Conservation (phyloP, 64 coral and sea anemone species). For the Exaiptasia diaphana region DNA sequence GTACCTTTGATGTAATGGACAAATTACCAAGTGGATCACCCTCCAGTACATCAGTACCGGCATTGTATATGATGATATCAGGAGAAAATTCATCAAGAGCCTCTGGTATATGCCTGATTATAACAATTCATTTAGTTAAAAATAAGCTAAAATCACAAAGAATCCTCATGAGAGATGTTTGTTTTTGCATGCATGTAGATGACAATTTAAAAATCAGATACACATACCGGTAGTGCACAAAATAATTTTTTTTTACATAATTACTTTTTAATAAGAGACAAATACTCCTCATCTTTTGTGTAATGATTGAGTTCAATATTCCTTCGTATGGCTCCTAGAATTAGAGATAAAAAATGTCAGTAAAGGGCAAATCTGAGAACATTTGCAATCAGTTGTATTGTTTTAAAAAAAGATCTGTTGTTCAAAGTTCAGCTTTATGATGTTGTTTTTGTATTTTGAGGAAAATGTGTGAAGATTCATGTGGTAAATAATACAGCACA, state of each 20-base stretch:
- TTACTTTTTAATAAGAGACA: conserved; percentile 76
- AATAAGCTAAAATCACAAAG: no score
- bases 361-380: background rate
- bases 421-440: no score
- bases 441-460: no score
- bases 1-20: conserved; percentile 75
- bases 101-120: conserved; percentile 73
- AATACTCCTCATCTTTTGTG: conserved; percentile 74
- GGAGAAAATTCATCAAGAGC: conserved; percentile 85
- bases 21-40: conserved; percentile 88
- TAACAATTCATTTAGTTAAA: no score
- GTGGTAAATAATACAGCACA: no score
- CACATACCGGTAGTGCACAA: no score
- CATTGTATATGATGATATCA: conserved; percentile 90
- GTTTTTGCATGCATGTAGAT: no score
- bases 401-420: no score
- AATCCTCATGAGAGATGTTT: no score
- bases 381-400: background rate
- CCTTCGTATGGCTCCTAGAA: conserved; percentile 77
- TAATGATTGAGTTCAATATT: conserved; percentile 69
- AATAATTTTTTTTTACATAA: no score
- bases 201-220: no score
- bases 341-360: background rate
- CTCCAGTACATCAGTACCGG: conserved; percentile 90
- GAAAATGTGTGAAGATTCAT: no score